Evolutionary conservation across 2,888 invertebrate genomes (phyloP).

Genomic region (Hirtodrosophila confusa): DNA sequence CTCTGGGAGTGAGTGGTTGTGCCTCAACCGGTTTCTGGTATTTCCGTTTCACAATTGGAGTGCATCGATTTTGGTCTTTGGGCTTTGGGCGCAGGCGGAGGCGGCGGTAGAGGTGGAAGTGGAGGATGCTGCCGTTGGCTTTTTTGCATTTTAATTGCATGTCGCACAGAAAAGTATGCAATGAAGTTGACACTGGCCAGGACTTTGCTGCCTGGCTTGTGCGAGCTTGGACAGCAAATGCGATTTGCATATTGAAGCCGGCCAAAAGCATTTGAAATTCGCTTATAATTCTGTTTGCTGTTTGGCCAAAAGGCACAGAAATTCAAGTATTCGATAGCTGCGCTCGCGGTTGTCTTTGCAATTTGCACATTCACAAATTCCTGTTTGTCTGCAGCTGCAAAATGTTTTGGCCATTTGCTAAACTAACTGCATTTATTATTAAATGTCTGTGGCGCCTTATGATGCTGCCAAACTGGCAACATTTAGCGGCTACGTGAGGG

Average conservation of each 20-base stretch:
- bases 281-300: conserved; percentile 73
- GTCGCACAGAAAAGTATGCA: conserved; percentile 73
- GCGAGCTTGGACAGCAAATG: conserved; percentile 43
- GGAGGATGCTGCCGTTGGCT: conserved; percentile 51
- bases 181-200: conserved; percentile 52
- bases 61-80: conserved; percentile 76
- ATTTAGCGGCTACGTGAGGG: conserved; percentile 67
- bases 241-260: conserved; percentile 78
- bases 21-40: conserved; percentile 21
- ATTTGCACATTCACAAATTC: conserved; percentile 33
- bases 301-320: conserved; percentile 49
- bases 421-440: conserved; percentile 62
- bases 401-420: conserved; percentile 15
- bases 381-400: conserved; percentile 16
- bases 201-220: background rate
- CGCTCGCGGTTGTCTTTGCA: conserved; percentile 45
- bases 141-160: conserved; percentile 81
- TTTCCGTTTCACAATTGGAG: conserved; percentile 65
- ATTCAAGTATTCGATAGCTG: conserved; percentile 31
- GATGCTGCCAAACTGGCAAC: conserved; percentile 76
- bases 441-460: conserved; percentile 65
- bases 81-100: conserved; percentile 20
- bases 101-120: no score
- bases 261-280: conserved; percentile 69
- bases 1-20: conserved; percentile 32